These are phyloP conservation scores for Lottia gigantea DNA, from an alignment of 2,888 invertebrate species.

Conservation along the genomic window DNA sequence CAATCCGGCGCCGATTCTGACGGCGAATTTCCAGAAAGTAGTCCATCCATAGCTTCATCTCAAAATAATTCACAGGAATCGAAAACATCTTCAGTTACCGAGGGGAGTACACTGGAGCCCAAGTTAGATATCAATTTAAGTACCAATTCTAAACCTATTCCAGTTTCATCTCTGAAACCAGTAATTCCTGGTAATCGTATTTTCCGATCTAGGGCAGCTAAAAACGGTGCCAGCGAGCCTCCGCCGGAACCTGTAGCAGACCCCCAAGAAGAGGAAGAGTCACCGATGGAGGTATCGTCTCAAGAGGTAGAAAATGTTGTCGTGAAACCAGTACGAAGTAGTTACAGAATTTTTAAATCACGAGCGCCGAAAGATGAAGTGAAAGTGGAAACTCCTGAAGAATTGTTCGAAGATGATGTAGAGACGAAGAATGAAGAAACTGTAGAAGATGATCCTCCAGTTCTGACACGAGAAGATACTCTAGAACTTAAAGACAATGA, in stretches of 20 bases:
- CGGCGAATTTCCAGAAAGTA: background rate
- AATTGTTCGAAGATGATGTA: background rate
- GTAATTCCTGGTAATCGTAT: conserved; percentile 2
- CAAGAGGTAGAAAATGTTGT: conserved; percentile 8
- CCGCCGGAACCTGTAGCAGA: conserved; percentile 14
- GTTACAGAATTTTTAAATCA: conserved; percentile 38
- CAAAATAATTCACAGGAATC: background rate
- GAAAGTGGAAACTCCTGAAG: background rate
- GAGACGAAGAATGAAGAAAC: background rate
- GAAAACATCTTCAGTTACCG: background rate
- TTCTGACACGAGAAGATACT: background rate
- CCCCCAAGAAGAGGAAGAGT: conserved; percentile 18
- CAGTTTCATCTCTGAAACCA: background rate
- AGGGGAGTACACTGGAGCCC: background rate
- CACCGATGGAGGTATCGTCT: conserved; percentile 10
- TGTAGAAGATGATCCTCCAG: conserved; percentile 8
- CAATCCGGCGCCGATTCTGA: background rate
- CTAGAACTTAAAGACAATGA: conserved; percentile 12
- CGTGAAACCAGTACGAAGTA: conserved; percentile 15
- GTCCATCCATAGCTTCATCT: background rate
- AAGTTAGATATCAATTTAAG: background rate
- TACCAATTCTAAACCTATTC: conserved; percentile 4
- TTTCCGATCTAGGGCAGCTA: background rate
- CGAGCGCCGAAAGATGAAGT: conserved; percentile 21
- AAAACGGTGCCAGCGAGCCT: background rate